Conservation (phyloP, 1,140 invertebrate species). For the Drosophila micromelanica region DNA sequence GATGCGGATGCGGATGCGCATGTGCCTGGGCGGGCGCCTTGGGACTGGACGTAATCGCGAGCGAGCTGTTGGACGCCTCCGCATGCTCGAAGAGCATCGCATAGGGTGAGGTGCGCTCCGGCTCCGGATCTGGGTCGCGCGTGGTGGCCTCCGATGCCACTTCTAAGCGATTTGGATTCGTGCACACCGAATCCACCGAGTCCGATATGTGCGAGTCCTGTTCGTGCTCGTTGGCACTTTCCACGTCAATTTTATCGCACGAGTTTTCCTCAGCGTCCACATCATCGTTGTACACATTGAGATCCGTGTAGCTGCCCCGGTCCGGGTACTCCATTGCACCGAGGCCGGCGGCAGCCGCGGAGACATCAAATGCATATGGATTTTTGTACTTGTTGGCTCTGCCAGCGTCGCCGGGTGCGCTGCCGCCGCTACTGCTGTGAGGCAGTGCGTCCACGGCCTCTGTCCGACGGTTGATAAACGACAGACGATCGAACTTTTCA, state of each 20-base stretch:
- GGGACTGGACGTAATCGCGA: slow-evolving; percentile 61
- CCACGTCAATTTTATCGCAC: slow-evolving; percentile 83
- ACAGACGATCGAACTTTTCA: slow-evolving; percentile 74
- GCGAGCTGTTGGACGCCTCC: slow-evolving; percentile 58
- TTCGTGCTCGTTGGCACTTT: slow-evolving; percentile 73
- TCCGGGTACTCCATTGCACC: slow-evolving; percentile 37
- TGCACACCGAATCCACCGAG: slow-evolving; percentile 78
- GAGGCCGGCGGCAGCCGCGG: slow-evolving; percentile 42
- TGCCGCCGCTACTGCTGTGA: slow-evolving; percentile 16
- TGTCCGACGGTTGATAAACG: slow-evolving; percentile 63
- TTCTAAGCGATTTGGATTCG: slow-evolving; percentile 61
- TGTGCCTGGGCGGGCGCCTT: slow-evolving; percentile 39
- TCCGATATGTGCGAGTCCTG: slow-evolving; percentile 83
- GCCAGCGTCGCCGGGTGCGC: slow-evolving; percentile 26
- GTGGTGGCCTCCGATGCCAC: slow-evolving; percentile 35
- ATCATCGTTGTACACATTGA: slow-evolving; percentile 63
- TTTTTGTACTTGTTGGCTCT: slow-evolving; percentile 72
- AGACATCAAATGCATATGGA: slow-evolving; percentile 67
- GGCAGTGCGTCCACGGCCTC: slow-evolving; percentile 48
- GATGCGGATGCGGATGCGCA: slow-evolving; percentile 6
- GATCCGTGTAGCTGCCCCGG: slow-evolving; percentile 57
- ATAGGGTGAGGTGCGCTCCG: slow-evolving; percentile 46
- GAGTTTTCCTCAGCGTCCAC: slow-evolving; percentile 71
- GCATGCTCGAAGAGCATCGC: slow-evolving; percentile 64
- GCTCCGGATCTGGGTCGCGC: slow-evolving; percentile 16